These are phyloP conservation scores for Hypomesus transpacificus DNA, from an alignment of 2,113 vertebrate species.

Conservation along the genomic window DNA sequence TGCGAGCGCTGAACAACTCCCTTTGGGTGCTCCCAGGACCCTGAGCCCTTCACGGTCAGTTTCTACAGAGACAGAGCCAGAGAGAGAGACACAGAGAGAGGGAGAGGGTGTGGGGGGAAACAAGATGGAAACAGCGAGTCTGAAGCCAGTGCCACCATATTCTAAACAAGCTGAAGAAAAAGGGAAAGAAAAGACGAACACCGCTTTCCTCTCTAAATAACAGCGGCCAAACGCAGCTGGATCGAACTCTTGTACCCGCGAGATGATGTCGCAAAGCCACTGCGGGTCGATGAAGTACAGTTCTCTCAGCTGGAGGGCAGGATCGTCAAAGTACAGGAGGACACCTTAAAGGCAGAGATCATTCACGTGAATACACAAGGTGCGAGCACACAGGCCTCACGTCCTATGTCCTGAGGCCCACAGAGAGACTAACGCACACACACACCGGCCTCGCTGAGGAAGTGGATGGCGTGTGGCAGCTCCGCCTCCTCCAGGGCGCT, in stretches of 20 bases:
- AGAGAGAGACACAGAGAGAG: background rate
- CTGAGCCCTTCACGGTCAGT: slow-evolving; percentile 76
- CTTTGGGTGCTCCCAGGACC: slow-evolving; percentile 74
- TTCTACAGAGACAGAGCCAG: slow-evolving; percentile 63
- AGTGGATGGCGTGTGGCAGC: slow-evolving; percentile 87
- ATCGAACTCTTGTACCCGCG: slow-evolving; percentile 75
- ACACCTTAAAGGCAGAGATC: slow-evolving; percentile 72
- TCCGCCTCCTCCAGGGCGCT: slow-evolving; percentile 89
- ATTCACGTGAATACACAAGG: background rate
- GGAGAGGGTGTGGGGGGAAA: background rate
- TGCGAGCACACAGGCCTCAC: slow-evolving; percentile 6
- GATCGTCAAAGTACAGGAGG: slow-evolving; percentile 93
- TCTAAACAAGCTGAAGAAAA: too few species aligned
- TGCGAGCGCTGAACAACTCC: slow-evolving; percentile 82
- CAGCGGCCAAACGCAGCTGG: too few species aligned
- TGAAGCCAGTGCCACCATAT: too few species aligned
- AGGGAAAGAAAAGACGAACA: too few species aligned
- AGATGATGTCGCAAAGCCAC: slow-evolving; percentile 95
- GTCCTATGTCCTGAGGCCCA: background rate
- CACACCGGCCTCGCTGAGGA: slow-evolving; percentile 88
- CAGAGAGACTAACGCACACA: slow-evolving; percentile 1
- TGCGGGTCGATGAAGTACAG: slow-evolving; percentile 93
- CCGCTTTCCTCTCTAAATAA: too few species aligned
- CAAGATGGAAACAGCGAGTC: background rate
- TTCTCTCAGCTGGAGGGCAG: slow-evolving; percentile 86